Evolutionary conservation across 2,888 invertebrate species (phyloP).

Genomic region (Lutraria lutraria): DNA sequence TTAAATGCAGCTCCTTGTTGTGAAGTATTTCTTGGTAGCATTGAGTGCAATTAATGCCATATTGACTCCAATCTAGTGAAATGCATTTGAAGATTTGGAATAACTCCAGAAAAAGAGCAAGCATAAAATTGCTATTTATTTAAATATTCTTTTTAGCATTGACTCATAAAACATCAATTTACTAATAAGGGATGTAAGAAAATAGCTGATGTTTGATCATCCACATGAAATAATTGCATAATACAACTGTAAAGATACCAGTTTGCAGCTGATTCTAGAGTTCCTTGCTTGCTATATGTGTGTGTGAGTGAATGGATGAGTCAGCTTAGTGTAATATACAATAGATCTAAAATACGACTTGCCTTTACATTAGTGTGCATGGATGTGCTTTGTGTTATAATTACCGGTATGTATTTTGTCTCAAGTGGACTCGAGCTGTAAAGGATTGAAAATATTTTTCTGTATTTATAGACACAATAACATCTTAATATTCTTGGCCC

Average conservation of each 20-base stretch:
- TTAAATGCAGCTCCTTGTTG: too few relatives aligned
- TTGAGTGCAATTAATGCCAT: too few relatives aligned
- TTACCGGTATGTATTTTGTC: conserved; percentile 28
- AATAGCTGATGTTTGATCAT: not conserved
- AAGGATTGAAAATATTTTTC: conserved; percentile 49
- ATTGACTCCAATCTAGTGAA: too few relatives aligned
- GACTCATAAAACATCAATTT: too few relatives aligned
- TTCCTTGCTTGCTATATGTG: not conserved
- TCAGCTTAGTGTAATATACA: not conserved
- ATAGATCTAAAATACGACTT: not conserved
- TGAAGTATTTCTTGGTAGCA: too few relatives aligned
- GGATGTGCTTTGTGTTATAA: not conserved
- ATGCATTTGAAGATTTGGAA: too few relatives aligned
- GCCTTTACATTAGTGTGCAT: not conserved
- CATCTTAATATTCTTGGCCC: conserved; percentile 40
- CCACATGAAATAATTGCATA: not conserved
- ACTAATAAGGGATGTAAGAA: too few relatives aligned
- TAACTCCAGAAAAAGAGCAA: too few relatives aligned
- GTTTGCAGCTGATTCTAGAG: not conserved
- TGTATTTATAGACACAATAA: conserved; percentile 52
- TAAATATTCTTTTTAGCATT: too few relatives aligned
- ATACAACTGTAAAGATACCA: not conserved
- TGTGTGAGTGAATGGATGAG: not conserved
- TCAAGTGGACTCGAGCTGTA: conserved; percentile 4
- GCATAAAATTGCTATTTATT: too few relatives aligned